Conservation (phyloP, 2,797 vertebrate species). For the Dromococcyx pavoninus region DNA sequence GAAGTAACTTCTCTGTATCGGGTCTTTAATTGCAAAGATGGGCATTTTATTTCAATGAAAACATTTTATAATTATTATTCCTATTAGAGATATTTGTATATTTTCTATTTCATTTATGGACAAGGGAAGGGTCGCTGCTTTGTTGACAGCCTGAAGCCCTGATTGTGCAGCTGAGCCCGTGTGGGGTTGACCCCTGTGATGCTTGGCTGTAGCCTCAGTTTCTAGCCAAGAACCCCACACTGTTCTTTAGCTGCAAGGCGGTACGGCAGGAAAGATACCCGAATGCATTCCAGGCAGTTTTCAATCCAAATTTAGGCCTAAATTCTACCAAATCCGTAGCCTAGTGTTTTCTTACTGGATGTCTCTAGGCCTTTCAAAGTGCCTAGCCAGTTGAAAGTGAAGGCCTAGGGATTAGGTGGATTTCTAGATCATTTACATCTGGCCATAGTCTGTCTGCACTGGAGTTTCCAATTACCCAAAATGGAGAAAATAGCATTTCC, state of each 20-base stretch:
- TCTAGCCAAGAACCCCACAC: background rate
- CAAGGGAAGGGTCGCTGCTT: background rate
- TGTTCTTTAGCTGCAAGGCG: background rate
- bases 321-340: background rate
- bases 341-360: background rate
- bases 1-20: background rate
- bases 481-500: conserved; percentile 8
- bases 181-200: background rate
- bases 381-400: background rate
- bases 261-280: background rate
- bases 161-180: background rate
- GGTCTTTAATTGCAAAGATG: background rate
- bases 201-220: background rate
- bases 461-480: conserved; percentile 1
- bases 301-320: background rate
- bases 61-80: background rate
- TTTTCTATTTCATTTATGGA: background rate
- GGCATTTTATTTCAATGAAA: background rate
- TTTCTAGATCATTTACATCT: conserved; percentile 11
- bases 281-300: background rate
- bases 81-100: background rate
- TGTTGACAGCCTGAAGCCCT: background rate
- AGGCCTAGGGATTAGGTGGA: background rate
- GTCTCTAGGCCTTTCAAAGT: background rate
- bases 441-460: background rate